Conservation (phyloP, 2,113 vertebrate genomes). For the Alligator mississippiensis region DNA sequence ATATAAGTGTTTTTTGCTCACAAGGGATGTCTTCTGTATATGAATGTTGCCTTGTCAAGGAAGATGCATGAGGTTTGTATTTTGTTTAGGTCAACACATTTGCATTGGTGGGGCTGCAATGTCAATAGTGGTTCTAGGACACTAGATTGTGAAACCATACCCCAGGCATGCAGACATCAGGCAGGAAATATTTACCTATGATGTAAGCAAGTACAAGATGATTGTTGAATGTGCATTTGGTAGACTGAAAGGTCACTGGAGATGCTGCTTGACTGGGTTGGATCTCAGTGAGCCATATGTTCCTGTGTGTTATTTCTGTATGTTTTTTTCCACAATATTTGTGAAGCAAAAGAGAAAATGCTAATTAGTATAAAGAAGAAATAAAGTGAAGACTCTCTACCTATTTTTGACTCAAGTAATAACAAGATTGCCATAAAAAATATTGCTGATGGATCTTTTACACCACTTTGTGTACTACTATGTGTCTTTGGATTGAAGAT, state of each 20-base stretch:
- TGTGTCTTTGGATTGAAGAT: slow-evolving; percentile 13
- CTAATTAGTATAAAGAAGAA: slow-evolving; percentile 30
- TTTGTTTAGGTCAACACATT: not conserved
- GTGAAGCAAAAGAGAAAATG: slow-evolving; percentile 21
- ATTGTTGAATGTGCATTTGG: not conserved
- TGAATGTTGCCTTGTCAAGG: not conserved
- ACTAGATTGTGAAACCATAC: not conserved
- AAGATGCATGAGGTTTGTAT: not conserved
- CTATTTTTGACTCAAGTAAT: not conserved
- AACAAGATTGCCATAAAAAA: too few species aligned
- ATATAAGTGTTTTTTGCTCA: not conserved
- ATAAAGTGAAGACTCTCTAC: slow-evolving; percentile 8
- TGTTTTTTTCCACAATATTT: slow-evolving; percentile 11
- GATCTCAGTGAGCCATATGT: not conserved
- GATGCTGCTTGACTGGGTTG: not conserved
- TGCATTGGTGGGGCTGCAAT: not conserved
- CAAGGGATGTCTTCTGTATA: not conserved
- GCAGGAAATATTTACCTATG: not conserved
- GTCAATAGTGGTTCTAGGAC: not conserved
- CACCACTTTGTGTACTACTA: not conserved
- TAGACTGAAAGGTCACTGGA: not conserved
- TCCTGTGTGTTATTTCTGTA: not conserved
- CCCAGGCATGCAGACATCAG: not conserved
- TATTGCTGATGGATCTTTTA: too few species aligned
- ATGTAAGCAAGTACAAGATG: not conserved